These are phyloP conservation scores for Eugnorisma glareosa DNA, from an alignment of 2,888 invertebrate species.

Conservation along the genomic window DNA sequence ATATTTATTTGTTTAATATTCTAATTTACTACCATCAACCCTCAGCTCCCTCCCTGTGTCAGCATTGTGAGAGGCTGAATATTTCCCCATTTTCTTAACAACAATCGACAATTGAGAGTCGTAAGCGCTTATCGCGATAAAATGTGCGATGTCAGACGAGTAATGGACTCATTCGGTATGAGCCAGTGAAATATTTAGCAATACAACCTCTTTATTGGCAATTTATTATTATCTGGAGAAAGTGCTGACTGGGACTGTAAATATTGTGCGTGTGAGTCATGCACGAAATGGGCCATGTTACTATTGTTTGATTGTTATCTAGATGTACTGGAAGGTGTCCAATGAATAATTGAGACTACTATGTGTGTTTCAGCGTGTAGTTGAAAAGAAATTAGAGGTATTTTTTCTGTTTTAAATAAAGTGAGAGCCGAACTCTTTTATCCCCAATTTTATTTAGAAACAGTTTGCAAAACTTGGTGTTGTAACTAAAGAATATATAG, in stretches of 20 bases:
- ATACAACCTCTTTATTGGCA: slow-evolving; percentile 60
- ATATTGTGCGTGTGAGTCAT: slow-evolving; percentile 49
- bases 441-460: neutral
- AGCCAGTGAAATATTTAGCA: slow-evolving; percentile 65
- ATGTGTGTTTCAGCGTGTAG: neutral
- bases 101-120: slow-evolving; percentile 70
- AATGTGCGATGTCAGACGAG: slow-evolving; percentile 74
- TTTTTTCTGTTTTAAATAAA: neutral
- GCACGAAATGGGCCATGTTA: neutral
- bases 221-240: slow-evolving; percentile 58
- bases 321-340: neutral
- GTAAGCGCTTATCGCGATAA: slow-evolving; percentile 74
- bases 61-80: slow-evolving; percentile 62
- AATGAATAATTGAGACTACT: neutral
- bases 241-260: slow-evolving; percentile 14
- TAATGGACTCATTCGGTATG: slow-evolving; percentile 68
- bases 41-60: slow-evolving; percentile 58
- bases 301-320: slow-evolving; percentile 7
- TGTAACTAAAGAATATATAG: neutral
- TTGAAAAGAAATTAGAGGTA: neutral
- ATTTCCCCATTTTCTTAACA: slow-evolving; percentile 71
- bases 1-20: slow-evolving; percentile 20
- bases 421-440: neutral
- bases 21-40: neutral
- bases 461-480: neutral